Base-by-base conservation (phyloP, 2,797 vertebrate genomes). In the Mormyrus hasselquistii region DNA sequence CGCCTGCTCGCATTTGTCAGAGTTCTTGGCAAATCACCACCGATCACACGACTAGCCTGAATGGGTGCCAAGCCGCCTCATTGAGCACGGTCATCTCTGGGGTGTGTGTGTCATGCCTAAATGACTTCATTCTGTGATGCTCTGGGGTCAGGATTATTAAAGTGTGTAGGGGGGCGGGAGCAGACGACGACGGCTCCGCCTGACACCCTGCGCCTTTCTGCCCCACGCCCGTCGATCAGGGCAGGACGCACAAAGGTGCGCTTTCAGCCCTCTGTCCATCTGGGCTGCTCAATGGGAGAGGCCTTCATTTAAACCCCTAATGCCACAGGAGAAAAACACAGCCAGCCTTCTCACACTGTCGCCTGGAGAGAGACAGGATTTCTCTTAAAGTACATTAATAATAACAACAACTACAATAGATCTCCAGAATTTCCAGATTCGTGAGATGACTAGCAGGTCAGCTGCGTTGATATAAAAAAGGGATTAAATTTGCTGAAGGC, bases 161-260 rank as follows among this genome's bases (percentile, higher is more conserved):
- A 73, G 12, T 73, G 29, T 34, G 29, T 47, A 9, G 2, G 16
- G 38, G 12, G 5, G 19, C 2, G n/a, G 22, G 49, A 41, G 41
- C 86, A 88, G 55, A 41, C 92, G 90, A 90, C 91, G 90, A 92
- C 88, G 57, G 73, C 88, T 90, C 90, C 84, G 90, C 88, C 88
- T 90, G 90, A 50, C 87, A 65, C 89, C 86, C 87, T 22, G 25
- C 85, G 57, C 34, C 14, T 9, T 49, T 3, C 9, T 38, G 5
- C 19, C 53, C 34, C 53, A 8, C 83, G 89, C 65, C 50, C 47
- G 29, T 87, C 86, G 14, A 89, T 87, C 47, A 41, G 85, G 85
- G 85, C 29, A 41, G 29, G 8, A 87, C 88, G 87, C 88, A 89
- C 85, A 65, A 89, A 47, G 41, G 62, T 47, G 25, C 1, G 44